Percentiles rank a stretch among this genome's conserved stretches.
phyloP scores from a whole-genome alignment of 2,888 invertebrate genomes.

The Oligia strigilis region DNA sequence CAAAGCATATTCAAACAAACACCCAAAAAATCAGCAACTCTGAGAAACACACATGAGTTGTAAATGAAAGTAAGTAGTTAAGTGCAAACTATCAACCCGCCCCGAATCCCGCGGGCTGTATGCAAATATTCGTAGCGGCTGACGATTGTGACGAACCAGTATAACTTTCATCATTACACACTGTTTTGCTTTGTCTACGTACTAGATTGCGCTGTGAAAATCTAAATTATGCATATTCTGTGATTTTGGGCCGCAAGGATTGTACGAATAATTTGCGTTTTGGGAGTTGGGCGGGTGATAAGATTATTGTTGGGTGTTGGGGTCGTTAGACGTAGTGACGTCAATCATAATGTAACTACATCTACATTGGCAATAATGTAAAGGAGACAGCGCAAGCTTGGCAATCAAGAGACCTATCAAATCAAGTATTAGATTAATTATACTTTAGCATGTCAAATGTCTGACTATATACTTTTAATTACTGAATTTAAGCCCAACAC shows the following conservation, averaged over 20 bases:
- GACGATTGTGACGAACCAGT: constrained; percentile 66
- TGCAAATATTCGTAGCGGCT: constrained; percentile 66
- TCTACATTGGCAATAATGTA: constrained; percentile 1
- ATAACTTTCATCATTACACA: constrained; percentile 69
- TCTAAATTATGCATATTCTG: constrained; percentile 65
- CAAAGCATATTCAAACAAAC: not conserved
- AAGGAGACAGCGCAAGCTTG: not conserved
- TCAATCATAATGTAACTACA: constrained; percentile 14
- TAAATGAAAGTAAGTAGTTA: constrained; percentile 64
- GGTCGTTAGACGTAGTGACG: constrained; percentile 11
- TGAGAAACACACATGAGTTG: constrained; percentile 42
- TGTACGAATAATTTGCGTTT: constrained; percentile 55
- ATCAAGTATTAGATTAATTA: not conserved
- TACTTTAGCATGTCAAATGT: no score
- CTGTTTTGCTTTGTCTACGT: constrained; percentile 63
- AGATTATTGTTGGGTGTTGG: constrained; percentile 37
- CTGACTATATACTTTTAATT: no score
- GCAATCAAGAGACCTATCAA: not conserved
- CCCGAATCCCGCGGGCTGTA: constrained; percentile 58
- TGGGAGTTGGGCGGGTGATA: constrained; percentile 39
- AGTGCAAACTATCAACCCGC: constrained; percentile 56
- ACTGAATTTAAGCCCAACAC: no score
- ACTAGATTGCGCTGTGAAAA: constrained; percentile 63
- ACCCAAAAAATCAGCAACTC: constrained; percentile 23
- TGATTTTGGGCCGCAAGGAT: constrained; percentile 57